Percentiles rank a stretch among this genome's conserved stretches.
These are phyloP conservation scores for Glossosoma conforme DNA, from an alignment of 1,140 invertebrate genomes.

Conservation along the genomic window DNA sequence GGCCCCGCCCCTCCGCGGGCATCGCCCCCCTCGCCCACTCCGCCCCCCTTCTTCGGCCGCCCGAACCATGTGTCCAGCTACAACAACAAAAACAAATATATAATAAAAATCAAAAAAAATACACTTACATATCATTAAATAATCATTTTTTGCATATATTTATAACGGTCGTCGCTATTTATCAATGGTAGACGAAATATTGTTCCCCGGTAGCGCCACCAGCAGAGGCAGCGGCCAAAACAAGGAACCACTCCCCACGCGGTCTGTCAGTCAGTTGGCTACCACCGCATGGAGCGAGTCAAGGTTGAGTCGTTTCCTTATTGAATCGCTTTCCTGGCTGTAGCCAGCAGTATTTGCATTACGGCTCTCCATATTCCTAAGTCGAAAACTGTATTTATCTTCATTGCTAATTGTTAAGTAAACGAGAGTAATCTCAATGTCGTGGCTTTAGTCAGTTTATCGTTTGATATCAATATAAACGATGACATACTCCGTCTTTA, in stretches of 20 bases:
- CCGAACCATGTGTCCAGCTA: slow-evolving; percentile 68
- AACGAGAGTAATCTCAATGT: no score
- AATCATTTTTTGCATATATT: not conserved
- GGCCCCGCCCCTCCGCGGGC: slow-evolving; percentile 42
- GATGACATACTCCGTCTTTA: no score
- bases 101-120: not conserved
- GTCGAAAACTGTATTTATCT: no score
- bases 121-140: not conserved
- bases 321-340: not conserved
- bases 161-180: not conserved
- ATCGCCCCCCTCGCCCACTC: slow-evolving; percentile 33
- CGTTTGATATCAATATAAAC: no score
- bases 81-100: slow-evolving; percentile 11
- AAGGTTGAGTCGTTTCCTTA: not conserved
- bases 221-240: no score
- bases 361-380: no score
- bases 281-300: no score
- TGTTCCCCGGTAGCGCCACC: not conserved
- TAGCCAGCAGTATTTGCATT: no score
- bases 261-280: no score
- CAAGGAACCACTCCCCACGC: no score
- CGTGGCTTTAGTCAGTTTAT: no score
- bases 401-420: no score
- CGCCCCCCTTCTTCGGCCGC: slow-evolving; percentile 54
- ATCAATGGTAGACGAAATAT: slow-evolving; percentile 2